These are phyloP conservation scores for Heteromurus nitidus DNA, from an alignment of 2,888 invertebrate species.

Conservation along the genomic window DNA sequence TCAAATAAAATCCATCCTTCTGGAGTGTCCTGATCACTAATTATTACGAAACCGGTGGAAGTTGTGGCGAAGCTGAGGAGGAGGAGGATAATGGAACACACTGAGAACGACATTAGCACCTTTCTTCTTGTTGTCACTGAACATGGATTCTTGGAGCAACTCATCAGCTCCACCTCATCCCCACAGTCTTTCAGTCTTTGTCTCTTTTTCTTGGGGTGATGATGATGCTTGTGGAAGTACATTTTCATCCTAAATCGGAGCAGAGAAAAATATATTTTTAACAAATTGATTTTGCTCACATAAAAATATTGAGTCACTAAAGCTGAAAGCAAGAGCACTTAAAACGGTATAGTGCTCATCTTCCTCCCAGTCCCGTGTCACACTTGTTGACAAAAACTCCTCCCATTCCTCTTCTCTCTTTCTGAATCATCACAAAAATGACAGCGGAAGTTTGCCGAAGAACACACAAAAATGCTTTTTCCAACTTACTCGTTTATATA, in stretches of 20 bases:
- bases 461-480: no score
- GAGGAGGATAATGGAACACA: conserved; percentile 19
- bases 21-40: conserved; percentile 68
- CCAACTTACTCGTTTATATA: no score
- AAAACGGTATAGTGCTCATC: not conserved
- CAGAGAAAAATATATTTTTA: not conserved
- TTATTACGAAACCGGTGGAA: conserved; percentile 67
- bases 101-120: conserved; percentile 38
- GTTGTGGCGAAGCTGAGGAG: not conserved
- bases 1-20: conserved; percentile 73
- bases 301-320: not conserved
- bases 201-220: conserved; percentile 57
- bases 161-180: not conserved
- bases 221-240: conserved; percentile 50
- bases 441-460: no score
- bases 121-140: not conserved
- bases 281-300: conserved; percentile 16
- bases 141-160: not conserved
- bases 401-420: not conserved
- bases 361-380: no score
- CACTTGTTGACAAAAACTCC: no score
- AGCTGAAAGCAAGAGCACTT: not conserved
- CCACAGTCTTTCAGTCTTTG: conserved; percentile 40
- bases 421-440: no score
- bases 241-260: no score